Base-by-base conservation (phyloP, 2,888 invertebrate species). In the Polylopha cassiicola region DNA sequence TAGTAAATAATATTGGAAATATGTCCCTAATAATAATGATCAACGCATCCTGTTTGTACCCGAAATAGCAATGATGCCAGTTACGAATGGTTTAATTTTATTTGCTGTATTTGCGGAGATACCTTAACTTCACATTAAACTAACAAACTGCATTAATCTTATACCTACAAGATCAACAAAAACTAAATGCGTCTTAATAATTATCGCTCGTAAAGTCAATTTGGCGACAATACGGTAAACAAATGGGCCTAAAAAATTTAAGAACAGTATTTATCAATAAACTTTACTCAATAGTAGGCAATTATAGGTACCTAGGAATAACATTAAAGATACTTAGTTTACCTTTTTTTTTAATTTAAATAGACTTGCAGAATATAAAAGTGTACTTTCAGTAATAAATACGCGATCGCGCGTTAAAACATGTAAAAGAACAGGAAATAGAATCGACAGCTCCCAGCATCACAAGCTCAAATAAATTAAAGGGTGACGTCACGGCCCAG, bases 31-130 rank as follows among this genome's bases (percentile, higher is more conserved):
- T n/a, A n/a, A n/a, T n/a, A n/a, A 29, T 29, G 18, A 21, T 18
- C 7, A 8, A 8, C 11, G 9, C 13, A 36, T 34, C 20, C 24
- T 46, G 47, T 46, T 46, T 37, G 11, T 14, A 17, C 39, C 38
- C 44, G 47, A 51, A 47, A 43, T 45, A 44, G 28, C 37, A 27
- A 47, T 46, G 51, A 47, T 44, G 32, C 37, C 41, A 38, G 7
- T 1, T 15, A 14, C 23, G 15, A 23, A 34, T 6, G 23, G 17
- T 17, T 23, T 34, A 20, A 18, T 7, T 34, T 15, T 20, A 23
- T 6, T 17, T 23, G 15, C 15, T 23, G 32, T 22, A 32, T 13
- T 8, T 34, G 23, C 14, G 9, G 9, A 10, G 32, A 16, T n/a
- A 4, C 6, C 14, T 3, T 10, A 16, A n/a, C 4, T 21, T 10